Percentiles rank a stretch among this genome's conserved stretches.
These are phyloP conservation scores for Abrostola tripartita DNA, from an alignment of 2,888 invertebrate species.

Conservation along the genomic window DNA sequence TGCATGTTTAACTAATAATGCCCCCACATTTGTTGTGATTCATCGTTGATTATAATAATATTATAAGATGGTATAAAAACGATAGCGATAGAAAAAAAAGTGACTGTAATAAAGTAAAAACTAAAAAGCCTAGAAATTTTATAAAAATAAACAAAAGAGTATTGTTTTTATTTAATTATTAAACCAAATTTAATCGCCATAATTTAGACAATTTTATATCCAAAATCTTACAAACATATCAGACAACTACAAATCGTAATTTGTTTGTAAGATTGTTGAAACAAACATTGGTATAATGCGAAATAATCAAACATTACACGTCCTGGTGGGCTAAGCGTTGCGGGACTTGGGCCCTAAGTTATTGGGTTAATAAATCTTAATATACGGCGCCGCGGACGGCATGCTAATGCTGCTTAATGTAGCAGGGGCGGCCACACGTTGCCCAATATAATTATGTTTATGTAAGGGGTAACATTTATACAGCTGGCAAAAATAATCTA, in stretches of 20 bases:
- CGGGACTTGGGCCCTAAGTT: conserved; percentile 59
- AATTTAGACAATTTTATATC: too few relatives aligned
- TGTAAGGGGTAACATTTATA: conserved; percentile 46
- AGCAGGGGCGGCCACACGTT: conserved; percentile 56
- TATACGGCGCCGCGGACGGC: conserved; percentile 56
- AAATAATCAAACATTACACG: conserved; percentile 51
- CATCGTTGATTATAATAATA: conserved; percentile 28
- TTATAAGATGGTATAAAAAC: conserved; percentile 15
- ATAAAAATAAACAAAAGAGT: neutral
- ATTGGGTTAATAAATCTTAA: conserved; percentile 71
- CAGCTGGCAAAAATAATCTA: conserved; percentile 13
- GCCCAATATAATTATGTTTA: conserved; percentile 52
- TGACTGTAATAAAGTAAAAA: neutral
- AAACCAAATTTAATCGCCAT: too few relatives aligned
- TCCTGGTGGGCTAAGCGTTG: conserved; percentile 39
- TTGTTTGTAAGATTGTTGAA: conserved; percentile 6
- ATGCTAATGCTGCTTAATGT: conserved; percentile 67
- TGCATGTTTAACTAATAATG: conserved; percentile 19
- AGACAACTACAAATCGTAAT: neutral
- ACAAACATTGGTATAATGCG: conserved; percentile 24
- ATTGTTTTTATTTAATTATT: neutral
- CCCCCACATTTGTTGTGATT: conserved; percentile 37
- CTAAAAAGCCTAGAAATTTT: neutral
- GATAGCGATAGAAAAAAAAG: neutral
- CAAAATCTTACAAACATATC: neutral